Base-by-base conservation (phyloP, 2,888 invertebrate species). In the Mayetiola destructor region DNA sequence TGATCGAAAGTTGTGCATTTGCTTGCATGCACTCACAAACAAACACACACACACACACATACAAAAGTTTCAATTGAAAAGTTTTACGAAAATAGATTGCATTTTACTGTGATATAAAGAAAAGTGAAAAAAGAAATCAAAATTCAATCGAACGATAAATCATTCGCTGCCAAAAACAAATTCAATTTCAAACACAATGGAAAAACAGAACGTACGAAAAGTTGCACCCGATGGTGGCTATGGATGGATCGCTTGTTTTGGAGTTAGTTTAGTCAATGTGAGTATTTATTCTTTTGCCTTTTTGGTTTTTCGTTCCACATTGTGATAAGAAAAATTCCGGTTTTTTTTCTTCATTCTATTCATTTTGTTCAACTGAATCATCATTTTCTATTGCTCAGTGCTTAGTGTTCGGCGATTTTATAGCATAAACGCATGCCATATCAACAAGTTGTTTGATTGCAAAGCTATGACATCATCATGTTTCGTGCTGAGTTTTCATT, bases 201-300 rank as follows among this genome's bases (percentile, higher is more conserved):
- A 48, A 9, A 48, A 48, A 48, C 6, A 23, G n/a, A 27, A 48
- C 48, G n/a, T 27, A n/a, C n/a, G 48, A 27, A 48, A 48, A 48
- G 48, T 48, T n/a, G 48, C 48, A 2, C 48, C 48, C 2, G 48
- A 48, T n/a, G 48, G 48, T 10, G 89, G 89, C 57, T 90, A 88
- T 87, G 90, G 89, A 57, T 90, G 89, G 88, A 80, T 88, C 75
- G 87, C 88, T 60, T 85, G 88, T 62, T 73, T 88, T 61, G 88
- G 88, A 64, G 86, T 88, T 67, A 85, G 86, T 69, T 75, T 88
- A 69, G 84, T 88, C 64, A 88, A 87, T 75, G 88, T 89, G 73
- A 85, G 86, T 82, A 62, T 6, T 37, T 40, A 20, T 18, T 40
- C 4, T 29, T n/a, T n/a, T n/a, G n/a, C n/a, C n/a, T n/a, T n/a